A percentile compares a stretch with the other conserved stretches of the same genome.
Conservation (phyloP, 1,140 invertebrate genomes). For the Drosophila orena region DNA sequence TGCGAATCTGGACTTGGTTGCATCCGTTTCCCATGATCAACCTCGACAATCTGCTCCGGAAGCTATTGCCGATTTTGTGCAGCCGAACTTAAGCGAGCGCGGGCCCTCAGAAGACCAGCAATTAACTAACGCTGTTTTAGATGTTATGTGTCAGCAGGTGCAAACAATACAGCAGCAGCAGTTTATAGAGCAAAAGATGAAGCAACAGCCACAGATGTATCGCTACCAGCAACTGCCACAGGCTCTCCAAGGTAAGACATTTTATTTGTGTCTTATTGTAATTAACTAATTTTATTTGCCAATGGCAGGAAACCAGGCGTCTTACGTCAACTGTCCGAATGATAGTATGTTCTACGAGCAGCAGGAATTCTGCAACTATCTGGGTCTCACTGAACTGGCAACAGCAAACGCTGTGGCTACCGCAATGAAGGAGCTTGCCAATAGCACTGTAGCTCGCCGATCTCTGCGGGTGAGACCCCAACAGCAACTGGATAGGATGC, state of each 20-base stretch:
- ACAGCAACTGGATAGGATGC: slow-evolving; percentile 71
- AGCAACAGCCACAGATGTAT: slow-evolving; percentile 8
- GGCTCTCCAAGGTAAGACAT: slow-evolving; percentile 2
- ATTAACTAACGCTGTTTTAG: slow-evolving; percentile 19
- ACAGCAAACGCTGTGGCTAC: slow-evolving; percentile 74
- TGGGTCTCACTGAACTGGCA: slow-evolving; percentile 72
- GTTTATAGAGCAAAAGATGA: slow-evolving; percentile 17
- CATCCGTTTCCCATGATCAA: background rate
- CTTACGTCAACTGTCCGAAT: slow-evolving; percentile 27
- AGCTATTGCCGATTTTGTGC: background rate
- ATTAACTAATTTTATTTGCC: background rate
- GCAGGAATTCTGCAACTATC: slow-evolving; percentile 80
- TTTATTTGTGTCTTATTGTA: background rate
- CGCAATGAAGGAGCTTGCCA: slow-evolving; percentile 73
- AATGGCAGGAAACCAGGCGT: background rate
- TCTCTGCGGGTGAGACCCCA: slow-evolving; percentile 68
- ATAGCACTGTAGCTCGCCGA: slow-evolving; percentile 66
- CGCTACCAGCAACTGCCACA: slow-evolving; percentile 17
- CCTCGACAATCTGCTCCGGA: background rate
- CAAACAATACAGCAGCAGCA: slow-evolving; percentile 30
- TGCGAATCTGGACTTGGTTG: background rate
- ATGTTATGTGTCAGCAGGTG: slow-evolving; percentile 35
- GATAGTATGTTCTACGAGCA: slow-evolving; percentile 67
- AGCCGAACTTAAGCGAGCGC: background rate
- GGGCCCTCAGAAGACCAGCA: slow-evolving; percentile 1